Evolutionary conservation across 1,140 invertebrate genomes (phyloP).

Genomic region (Drosophila nebulosa): DNA sequence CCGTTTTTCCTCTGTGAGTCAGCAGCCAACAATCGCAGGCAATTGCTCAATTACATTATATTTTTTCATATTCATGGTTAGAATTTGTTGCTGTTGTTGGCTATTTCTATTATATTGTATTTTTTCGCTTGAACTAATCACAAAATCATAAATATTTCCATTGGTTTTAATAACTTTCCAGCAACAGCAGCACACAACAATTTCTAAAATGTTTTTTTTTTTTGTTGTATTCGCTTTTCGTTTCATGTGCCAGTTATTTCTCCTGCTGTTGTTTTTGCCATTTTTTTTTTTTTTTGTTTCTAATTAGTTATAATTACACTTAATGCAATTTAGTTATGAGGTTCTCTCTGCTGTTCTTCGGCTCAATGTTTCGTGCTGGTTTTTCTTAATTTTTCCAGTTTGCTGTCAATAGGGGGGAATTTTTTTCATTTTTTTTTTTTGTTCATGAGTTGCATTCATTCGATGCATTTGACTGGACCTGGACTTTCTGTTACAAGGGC

Average conservation of each 20-base stretch:
- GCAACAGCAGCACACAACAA: constrained; percentile 11
- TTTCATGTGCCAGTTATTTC: constrained; percentile 47
- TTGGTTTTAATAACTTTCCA: constrained; percentile 60
- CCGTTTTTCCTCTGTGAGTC: background rate
- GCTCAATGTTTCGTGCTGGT: constrained; percentile 42
- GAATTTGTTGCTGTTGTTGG: background rate
- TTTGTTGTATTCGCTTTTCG: constrained; percentile 10
- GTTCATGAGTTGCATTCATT: constrained; percentile 53
- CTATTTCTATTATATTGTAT: constrained; percentile 3
- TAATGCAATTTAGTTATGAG: constrained; percentile 77
- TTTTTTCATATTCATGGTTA: constrained; percentile 19
- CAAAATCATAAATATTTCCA: constrained; percentile 53
- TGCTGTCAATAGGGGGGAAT: constrained; percentile 51
- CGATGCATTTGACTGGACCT: constrained; percentile 50
- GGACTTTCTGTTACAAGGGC: constrained; percentile 58
- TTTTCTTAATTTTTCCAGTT: constrained; percentile 55
- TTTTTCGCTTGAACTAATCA: constrained; percentile 42
- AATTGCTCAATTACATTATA: constrained; percentile 18
- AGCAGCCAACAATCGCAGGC: background rate
- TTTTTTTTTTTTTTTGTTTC: constrained; percentile 55
- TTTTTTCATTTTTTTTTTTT: constrained; percentile 48
- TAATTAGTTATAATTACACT: constrained; percentile 80
- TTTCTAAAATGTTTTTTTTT: constrained; percentile 40
- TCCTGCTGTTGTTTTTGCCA: constrained; percentile 25
- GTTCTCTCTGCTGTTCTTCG: constrained; percentile 45